A percentile compares a stretch with the other conserved stretches of the same genome.
phyloP scores from a whole-genome alignment of 2,797 vertebrate genomes.

The Xenops minutus region DNA sequence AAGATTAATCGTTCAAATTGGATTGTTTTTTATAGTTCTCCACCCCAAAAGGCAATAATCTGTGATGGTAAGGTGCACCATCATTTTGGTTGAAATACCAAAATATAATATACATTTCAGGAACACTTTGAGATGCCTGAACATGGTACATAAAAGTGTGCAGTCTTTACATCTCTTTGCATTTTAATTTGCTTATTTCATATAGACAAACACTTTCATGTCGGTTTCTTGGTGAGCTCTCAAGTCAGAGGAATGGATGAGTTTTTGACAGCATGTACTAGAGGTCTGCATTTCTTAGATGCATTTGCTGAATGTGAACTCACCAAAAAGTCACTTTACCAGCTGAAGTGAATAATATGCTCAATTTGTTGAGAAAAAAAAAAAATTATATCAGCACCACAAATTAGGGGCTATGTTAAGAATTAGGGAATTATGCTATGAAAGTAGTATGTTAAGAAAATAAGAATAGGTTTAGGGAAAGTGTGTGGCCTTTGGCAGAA shows the following conservation, averaged over 20 bases:
- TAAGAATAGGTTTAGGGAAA: background rate
- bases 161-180: background rate
- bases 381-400: background rate
- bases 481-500: background rate
- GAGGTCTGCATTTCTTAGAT: background rate
- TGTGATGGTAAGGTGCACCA: background rate
- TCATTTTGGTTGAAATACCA: background rate
- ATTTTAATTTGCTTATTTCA: background rate
- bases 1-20: background rate
- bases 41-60: background rate
- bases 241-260: background rate
- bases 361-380: background rate
- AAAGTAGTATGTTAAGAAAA: background rate
- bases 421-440: background rate
- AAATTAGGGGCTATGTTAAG: background rate
- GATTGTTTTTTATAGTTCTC: background rate
- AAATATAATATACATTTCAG: background rate
- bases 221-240: background rate
- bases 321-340: background rate
- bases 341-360: background rate
- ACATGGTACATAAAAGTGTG: background rate
- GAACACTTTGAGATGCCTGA: background rate
- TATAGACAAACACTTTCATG: background rate
- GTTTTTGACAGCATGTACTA: background rate
- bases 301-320: background rate